Percentiles rank a stretch among this genome's conserved stretches.
Evolutionary conservation across 2,888 invertebrate genomes (phyloP).

Genomic region (Lithophane semibrunnea): DNA sequence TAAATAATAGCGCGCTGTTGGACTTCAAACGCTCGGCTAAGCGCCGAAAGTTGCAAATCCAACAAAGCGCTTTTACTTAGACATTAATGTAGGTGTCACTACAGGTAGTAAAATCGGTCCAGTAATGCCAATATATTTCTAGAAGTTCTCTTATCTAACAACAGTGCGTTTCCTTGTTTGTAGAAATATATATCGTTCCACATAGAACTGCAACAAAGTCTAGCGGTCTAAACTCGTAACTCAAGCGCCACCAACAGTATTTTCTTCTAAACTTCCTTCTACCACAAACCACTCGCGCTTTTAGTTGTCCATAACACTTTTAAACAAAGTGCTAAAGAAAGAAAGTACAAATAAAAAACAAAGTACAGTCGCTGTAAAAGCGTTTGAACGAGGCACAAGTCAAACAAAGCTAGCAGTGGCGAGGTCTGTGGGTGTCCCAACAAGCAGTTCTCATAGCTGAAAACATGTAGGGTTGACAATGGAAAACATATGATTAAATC

Average conservation of each 20-base stretch:
- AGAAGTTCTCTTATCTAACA: not conserved
- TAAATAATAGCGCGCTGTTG: not conserved
- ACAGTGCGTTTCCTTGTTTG: not conserved
- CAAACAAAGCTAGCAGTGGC: slow-evolving; percentile 58
- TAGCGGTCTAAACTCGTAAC: slow-evolving; percentile 36
- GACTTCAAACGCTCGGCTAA: not conserved
- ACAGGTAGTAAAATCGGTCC: not conserved
- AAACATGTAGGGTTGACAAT: slow-evolving; percentile 55
- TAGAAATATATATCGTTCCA: not conserved
- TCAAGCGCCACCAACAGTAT: slow-evolving; percentile 19
- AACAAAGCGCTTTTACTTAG: too few species aligned
- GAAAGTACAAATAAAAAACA: slow-evolving; percentile 38
- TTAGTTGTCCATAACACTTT: slow-evolving; percentile 34
- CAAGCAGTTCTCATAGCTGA: slow-evolving; percentile 68
- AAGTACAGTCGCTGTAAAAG: slow-evolving; percentile 36
- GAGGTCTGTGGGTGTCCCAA: slow-evolving; percentile 62
- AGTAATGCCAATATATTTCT: not conserved
- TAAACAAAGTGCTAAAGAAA: slow-evolving; percentile 50
- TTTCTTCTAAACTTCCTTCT: slow-evolving; percentile 35
- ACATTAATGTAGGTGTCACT: too few species aligned
- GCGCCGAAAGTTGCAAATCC: too few species aligned
- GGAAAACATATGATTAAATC: slow-evolving; percentile 29
- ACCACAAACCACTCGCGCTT: slow-evolving; percentile 40
- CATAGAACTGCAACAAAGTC: slow-evolving; percentile 24
- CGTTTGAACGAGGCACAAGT: slow-evolving; percentile 65